A percentile compares a stretch with the other conserved stretches of the same genome.
phyloP scores from a whole-genome alignment of 2,797 vertebrate species.

The Nyctalus aviator region DNA sequence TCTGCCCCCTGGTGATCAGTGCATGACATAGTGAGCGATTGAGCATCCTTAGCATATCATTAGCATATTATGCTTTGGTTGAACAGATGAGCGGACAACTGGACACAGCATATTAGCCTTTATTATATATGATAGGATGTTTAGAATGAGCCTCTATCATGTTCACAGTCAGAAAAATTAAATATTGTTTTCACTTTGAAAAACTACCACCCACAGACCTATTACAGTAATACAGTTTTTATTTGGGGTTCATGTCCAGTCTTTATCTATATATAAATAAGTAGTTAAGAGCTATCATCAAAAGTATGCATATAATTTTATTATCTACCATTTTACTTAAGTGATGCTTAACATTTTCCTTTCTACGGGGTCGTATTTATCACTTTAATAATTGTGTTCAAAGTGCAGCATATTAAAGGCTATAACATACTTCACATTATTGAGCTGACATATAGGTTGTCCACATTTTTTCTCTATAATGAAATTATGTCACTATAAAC shows the following conservation, averaged over 20 bases:
- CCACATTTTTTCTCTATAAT: slow-evolving; percentile 62
- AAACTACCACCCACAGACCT: slow-evolving; percentile 46
- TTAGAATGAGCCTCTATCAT: slow-evolving; percentile 4
- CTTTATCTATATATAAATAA: slow-evolving; percentile 65
- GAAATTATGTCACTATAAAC: slow-evolving; percentile 67
- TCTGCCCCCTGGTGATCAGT: too few relatives aligned
- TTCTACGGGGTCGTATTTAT: slow-evolving; percentile 70
- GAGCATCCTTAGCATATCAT: too few relatives aligned
- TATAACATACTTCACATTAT: slow-evolving; percentile 71
- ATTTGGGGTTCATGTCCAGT: slow-evolving; percentile 55
- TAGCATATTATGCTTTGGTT: too few relatives aligned
- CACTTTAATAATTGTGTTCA: slow-evolving; percentile 69
- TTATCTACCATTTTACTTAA: slow-evolving; percentile 72
- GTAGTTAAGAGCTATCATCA: slow-evolving; percentile 75
- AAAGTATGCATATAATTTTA: slow-evolving; percentile 72
- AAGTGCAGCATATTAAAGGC: slow-evolving; percentile 56
- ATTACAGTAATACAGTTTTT: slow-evolving; percentile 55
- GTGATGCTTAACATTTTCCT: slow-evolving; percentile 65
- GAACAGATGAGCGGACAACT: too few relatives aligned
- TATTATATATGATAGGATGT: not conserved
- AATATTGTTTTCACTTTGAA: slow-evolving; percentile 49
- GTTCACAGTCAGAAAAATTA: slow-evolving; percentile 61
- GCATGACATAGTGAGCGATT: too few relatives aligned
- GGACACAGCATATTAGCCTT: too few relatives aligned
- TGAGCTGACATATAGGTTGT: slow-evolving; percentile 46